Base-by-base conservation (phyloP, 1,140 invertebrate species). In the Bradysia coprophila region DNA sequence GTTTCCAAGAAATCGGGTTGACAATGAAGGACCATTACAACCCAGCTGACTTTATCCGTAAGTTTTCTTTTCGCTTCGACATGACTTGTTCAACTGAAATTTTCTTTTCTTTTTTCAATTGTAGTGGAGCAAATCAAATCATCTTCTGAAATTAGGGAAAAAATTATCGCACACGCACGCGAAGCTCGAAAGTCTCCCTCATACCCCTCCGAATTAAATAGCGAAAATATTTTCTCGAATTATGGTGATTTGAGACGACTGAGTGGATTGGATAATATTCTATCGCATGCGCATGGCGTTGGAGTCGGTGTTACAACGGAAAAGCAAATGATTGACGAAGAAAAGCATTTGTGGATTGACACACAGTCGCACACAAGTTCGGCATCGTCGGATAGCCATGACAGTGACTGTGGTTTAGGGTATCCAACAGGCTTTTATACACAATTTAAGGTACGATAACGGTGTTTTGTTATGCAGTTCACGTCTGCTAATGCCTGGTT, bases 21-120 rank as follows among this genome's bases (percentile, higher is more conserved):
- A 70, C 74, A 33, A 74, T 87, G 45, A 67, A 78, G 50, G 74
- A 78, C 3, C 78, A 87, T 59, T 88, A 87, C 55, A 88, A 88
- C 65, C 84, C 84, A 18, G 85, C 84, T 1, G 84, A 89, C 59
- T 87, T 87, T 58, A 82, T 88, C 51, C 64, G 83, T 88, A 68
- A 79, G 80, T 72, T 46, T 38, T 20, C 46, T 32, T 36, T 31
- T 38, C 18, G 28, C 8, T 9, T 31, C n/a, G 28, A n/a, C n/a
- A n/a, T n/a, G 24, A 28, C 24, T 28, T 8, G 6, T 13, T 13
- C 13, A 28, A 28, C 13, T 36, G 5, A 36, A 36, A 36, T 11
- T 44, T 44, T 45, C 22, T 45, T 46, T 44, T 64, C n/a, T n/a
- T n/a, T n/a, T n/a, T n/a, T n/a, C n/a, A n/a, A n/a, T n/a, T 65